Base-by-base conservation (phyloP, 2,113 vertebrate species). In the Hepsetus odoe region DNA sequence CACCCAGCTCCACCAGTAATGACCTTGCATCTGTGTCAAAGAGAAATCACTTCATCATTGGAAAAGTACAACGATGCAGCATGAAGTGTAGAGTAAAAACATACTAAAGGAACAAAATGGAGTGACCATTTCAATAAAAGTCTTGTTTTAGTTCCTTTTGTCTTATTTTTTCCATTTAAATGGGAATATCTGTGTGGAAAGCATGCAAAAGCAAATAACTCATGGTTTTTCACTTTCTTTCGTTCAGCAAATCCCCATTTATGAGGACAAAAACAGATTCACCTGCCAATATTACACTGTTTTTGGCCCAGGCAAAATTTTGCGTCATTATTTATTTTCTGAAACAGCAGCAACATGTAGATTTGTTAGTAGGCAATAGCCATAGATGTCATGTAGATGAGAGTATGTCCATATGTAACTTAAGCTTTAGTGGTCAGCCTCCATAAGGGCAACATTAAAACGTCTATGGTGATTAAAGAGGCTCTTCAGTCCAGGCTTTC, bases 381-480 rank as follows among this genome's bases (percentile, higher is more conserved):
- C 61, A 53, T 70, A 80, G 72, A 80, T 80, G 79, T 80, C 79
- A 80, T 33, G 72, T 70, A 59, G 24, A 46, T 5, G 40, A 80
- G 72, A 8, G 3, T 35, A 80, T 38, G 14, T 64, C 72, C 70
- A 42, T 80, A 46, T 59, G 59, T 80, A 73, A 80, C 61, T 46
- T 40, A 58, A 62, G 49, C 12, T 44, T 66, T n/a, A 75, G 74
- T 76, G 80, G 80, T 62, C 80, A 72, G 35, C 58, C 35, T 70
- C 56, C 26, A 14, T 81, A 70, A 76, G 56, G 40, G 56, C 55
- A 69, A 35, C 65, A 72, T 83, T 72, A 83, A 80, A 80, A 76
- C 14, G 73, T 83, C 73, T 67, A 3, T 76, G 72, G 72, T 83
- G 77, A 80, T 80, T 80, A 83, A 83, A 79, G 59, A 77, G 61